Percentiles rank a stretch among this genome's conserved stretches.
Evolutionary conservation across 2,797 vertebrate genomes (phyloP).

Genomic region (Kryptolebias ocellatus): DNA sequence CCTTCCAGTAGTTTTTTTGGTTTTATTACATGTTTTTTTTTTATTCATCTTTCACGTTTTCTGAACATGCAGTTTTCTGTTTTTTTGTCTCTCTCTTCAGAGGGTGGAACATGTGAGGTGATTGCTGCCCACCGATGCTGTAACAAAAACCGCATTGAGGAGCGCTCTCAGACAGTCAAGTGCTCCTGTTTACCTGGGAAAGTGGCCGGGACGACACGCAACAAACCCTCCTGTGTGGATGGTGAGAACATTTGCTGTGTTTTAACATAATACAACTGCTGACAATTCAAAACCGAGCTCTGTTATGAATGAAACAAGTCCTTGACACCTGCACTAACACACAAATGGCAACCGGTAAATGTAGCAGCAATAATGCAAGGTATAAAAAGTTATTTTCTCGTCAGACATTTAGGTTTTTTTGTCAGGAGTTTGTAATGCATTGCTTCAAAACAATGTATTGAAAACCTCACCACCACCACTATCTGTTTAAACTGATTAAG

Average conservation of each 20-base stretch:
- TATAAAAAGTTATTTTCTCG: too few relatives aligned
- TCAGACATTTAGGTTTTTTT: too few relatives aligned
- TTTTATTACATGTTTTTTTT: not conserved
- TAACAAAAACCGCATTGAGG: conserved; percentile 99
- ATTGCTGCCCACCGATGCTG: conserved; percentile 98
- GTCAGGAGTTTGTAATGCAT: too few relatives aligned
- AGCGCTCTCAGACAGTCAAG: conserved; percentile 98
- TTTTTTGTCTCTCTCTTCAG: conserved; percentile 81
- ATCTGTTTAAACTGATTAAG: too few relatives aligned
- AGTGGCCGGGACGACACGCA: conserved; percentile 98
- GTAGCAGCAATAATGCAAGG: too few relatives aligned
- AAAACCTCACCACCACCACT: too few relatives aligned
- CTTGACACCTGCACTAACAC: not conserved
- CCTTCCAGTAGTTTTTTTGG: too few relatives aligned
- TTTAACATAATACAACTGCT: conserved; percentile 4
- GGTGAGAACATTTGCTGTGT: conserved; percentile 80
- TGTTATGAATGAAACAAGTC: not conserved
- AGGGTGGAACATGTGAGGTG: conserved; percentile 98
- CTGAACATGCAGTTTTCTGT: conserved; percentile 49
- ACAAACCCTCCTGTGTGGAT: conserved; percentile 98
- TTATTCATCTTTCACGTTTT: conserved; percentile 10
- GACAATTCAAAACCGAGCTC: not conserved
- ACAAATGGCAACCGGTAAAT: not conserved
- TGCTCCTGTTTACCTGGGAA: conserved; percentile 99
- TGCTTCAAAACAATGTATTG: too few relatives aligned